Base-by-base conservation (phyloP, 2,797 vertebrate genomes). In the Epinephelus awoara region DNA sequence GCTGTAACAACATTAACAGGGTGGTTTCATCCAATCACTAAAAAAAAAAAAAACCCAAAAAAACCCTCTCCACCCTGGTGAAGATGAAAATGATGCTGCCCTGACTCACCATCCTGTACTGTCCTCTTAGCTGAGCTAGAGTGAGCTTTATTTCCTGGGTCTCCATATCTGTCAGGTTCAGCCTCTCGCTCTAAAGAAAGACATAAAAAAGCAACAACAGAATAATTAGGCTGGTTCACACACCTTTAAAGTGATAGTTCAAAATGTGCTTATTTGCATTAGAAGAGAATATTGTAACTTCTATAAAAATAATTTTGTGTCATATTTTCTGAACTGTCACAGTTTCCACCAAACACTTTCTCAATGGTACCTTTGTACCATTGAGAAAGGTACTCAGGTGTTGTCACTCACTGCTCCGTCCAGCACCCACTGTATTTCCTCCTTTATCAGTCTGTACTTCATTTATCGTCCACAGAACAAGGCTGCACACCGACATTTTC, bases 61-160 rank as follows among this genome's bases (percentile, higher is more conserved):
- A 25, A 42, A 13, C 1, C 17, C 5, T 38, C 14, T 51, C n/a
- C 44, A 50, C 12, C 8, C 42, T 10, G 9, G 61, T 80, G 18
- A 72, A 10, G 40, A 42, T 42, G 40, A 42, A 56, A 84, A 70
- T 21, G 1, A 38, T 52, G 42, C 9, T 61, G 5, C 11, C 34
- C 2, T 7, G 72, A 89, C 94, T 94, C 84, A 95, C 93, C 94
- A 40, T 93, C 91, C 14, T 92, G 91, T 42, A 68, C 67, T 11
- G 85, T 80, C 79, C 84, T 92, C 84, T 92, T 93, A 73, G 79
- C 79, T 25, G 86, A 80, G 25, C 80, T 67, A 0, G 91, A 71
- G 42, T 88, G 90, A 73, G 76, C 71, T 90, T 91, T 91, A 67
- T 77, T 56, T 64, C 74, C 89, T 50, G 80, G 84, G 50, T 93